Evolutionary conservation across 2,888 invertebrate genomes (phyloP).

Genomic region (Sarcophaga caerulescens): DNA sequence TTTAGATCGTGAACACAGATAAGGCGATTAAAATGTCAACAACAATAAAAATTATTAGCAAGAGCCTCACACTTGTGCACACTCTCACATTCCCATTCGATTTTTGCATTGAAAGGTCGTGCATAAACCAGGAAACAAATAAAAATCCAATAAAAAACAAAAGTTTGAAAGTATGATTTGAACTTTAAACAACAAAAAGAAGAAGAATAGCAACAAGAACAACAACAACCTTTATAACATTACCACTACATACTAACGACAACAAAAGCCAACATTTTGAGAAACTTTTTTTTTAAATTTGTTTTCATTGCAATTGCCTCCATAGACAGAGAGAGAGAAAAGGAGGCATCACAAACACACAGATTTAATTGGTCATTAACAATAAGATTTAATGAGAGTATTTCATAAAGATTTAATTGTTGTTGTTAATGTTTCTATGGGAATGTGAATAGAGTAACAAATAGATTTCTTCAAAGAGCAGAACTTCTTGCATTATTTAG

Average conservation of each 20-base stretch:
- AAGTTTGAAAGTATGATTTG: background rate
- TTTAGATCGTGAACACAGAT: slow-evolving; percentile 30
- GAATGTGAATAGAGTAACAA: background rate
- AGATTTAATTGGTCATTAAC: background rate
- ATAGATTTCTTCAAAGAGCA: background rate
- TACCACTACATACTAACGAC: too few relatives aligned
- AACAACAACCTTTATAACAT: too few relatives aligned
- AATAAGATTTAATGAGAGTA: background rate
- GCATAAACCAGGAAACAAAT: background rate
- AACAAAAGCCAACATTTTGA: background rate
- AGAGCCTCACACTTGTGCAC: background rate
- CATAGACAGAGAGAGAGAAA: background rate
- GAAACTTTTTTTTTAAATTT: background rate
- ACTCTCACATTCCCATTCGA: background rate
- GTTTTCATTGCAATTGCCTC: background rate
- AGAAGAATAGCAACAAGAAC: background rate
- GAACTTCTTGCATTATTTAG: too few relatives aligned
- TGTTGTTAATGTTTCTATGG: background rate
- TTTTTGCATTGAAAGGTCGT: background rate
- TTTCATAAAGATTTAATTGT: background rate
- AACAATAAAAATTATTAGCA: slow-evolving; percentile 9
- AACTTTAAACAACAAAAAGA: background rate
- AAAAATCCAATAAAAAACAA: too few relatives aligned
- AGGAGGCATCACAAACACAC: background rate
- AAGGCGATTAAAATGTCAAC: slow-evolving; percentile 60